Evolutionary conservation across 92 coral and sea anemone species (phyloP).

Genomic region (Desmophyllum pertusum): DNA sequence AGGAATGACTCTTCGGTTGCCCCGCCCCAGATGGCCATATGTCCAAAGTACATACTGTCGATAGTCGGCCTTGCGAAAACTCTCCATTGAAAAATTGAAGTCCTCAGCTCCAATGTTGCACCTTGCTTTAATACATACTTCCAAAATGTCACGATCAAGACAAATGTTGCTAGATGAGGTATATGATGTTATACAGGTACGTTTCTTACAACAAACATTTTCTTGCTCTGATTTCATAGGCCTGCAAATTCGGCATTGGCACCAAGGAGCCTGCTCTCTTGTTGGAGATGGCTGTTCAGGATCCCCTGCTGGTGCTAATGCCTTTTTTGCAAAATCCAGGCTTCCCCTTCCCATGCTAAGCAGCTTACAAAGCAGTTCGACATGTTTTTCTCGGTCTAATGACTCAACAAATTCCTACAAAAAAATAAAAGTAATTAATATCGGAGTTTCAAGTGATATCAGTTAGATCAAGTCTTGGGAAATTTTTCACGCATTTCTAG

Average conservation of each 20-base stretch:
- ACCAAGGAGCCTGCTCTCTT: conserved; percentile 20
- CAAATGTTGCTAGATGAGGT: conserved; percentile 30
- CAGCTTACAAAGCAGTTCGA: background rate
- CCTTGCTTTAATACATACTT: conserved; percentile 22
- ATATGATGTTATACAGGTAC: conserved; percentile 14
- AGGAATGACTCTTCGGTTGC: conserved; percentile 31
- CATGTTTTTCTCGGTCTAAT: background rate
- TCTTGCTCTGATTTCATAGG: conserved; percentile 25
- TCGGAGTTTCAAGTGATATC: background rate
- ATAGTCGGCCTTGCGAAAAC: conserved; percentile 41
- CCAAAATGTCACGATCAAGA: conserved; percentile 37
- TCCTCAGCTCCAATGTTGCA: conserved; percentile 33
- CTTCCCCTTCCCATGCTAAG: conserved; percentile 11
- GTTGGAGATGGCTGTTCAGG: background rate
- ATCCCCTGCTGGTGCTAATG: too few species aligned
- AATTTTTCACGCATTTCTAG: background rate
- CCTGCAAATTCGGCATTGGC: conserved; percentile 1
- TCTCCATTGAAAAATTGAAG: conserved; percentile 36
- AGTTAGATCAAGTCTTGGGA: background rate
- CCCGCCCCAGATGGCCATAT: conserved; percentile 35
- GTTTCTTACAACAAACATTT: conserved; percentile 23
- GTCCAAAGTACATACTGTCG: conserved; percentile 25
- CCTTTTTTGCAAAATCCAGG: background rate
- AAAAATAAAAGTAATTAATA: too few species aligned
- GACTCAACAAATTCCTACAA: background rate